These are phyloP conservation scores for Lordiphosa stackelbergi DNA, from an alignment of 1,140 invertebrate species.

Conservation along the genomic window DNA sequence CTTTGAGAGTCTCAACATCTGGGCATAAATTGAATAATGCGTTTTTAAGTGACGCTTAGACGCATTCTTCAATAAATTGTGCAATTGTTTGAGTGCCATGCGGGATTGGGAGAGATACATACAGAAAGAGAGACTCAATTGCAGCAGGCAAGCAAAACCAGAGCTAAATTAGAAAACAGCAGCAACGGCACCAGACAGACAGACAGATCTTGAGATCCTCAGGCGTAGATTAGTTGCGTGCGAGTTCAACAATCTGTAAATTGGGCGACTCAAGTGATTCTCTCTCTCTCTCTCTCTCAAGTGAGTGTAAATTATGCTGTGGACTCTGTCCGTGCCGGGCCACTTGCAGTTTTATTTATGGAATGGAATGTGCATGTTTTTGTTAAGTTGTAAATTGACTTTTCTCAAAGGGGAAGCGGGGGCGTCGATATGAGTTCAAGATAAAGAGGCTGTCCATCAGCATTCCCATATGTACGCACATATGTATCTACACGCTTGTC, in stretches of 20 bases:
- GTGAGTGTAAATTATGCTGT: conserved; percentile 26
- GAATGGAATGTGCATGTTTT: background rate
- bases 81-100: conserved; percentile 62
- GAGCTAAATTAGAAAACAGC: conserved; percentile 45
- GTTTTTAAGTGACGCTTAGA: conserved; percentile 75
- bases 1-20: too few relatives aligned
- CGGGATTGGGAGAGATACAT: conserved; percentile 10
- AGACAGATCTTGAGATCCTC: conserved; percentile 31
- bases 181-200: conserved; percentile 18
- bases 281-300: conserved; percentile 3
- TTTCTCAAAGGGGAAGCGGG: background rate
- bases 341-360: background rate
- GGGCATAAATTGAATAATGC: conserved; percentile 67
- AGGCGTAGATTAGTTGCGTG: conserved; percentile 43
- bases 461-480: conserved; percentile 1
- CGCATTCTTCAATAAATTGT: conserved; percentile 73
- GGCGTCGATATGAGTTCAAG: background rate
- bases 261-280: conserved; percentile 23
- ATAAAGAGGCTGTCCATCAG: too few relatives aligned
- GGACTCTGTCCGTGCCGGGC: background rate
- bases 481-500: too few relatives aligned
- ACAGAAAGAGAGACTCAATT: conserved; percentile 2
- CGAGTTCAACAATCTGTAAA: conserved; percentile 66
- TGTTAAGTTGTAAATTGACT: conserved; percentile 1
- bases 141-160: conserved; percentile 6